Base-by-base conservation (phyloP, 2,888 invertebrate species). In the Scotopteryx bipunctaria region DNA sequence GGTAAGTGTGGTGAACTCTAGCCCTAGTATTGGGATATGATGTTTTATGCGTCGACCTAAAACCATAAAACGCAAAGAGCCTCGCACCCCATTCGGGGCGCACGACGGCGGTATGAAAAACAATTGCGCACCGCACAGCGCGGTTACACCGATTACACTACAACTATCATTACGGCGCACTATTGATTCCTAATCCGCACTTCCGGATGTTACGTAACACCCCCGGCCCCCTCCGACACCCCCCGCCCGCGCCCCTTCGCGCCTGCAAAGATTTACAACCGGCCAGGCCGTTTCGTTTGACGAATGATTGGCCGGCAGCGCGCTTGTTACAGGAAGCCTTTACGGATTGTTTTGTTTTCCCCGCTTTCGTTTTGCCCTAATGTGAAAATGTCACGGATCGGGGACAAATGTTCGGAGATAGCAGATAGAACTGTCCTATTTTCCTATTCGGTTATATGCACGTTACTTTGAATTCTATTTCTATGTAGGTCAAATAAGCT, bases 161-260 rank as follows among this genome's bases (percentile, higher is more conserved):
- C 87, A 89, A 89, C 89, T 89, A 89, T 89, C 87, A 89, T 89
- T 89, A 88, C 84, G 73, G 81, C 80, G 80, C 86, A 90, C 89
- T 90, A 90, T 90, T 88, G 89, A 90, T 90, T 89, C 89, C 89
- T 90, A 90, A 90, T 89, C 89, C 88, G 89, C 89, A 89, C 89
- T 89, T 89, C 89, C 89, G 86, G 86, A 83, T 83, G 85, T 88
- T 88, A 87, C 87, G 87, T 83, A 87, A 88, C 78, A 67, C 71
- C 72, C 66, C 56, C 58, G 48, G 56, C 66, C 58, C 55, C 50
- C 56, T 57, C 49, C 54, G 21, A 13, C 48, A 55, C 44, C 53
- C 53, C 43, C 63, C 60, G 49, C 61, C 59, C 51, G 56, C 55
- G 25, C 61, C 64, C 66, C 63, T 58, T 58, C 59, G 43, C 58